A percentile compares a stretch with the other conserved stretches of the same genome.
Evolutionary conservation across 2,113 vertebrate genomes (phyloP).

Genomic region (Corydoras maculifer): DNA sequence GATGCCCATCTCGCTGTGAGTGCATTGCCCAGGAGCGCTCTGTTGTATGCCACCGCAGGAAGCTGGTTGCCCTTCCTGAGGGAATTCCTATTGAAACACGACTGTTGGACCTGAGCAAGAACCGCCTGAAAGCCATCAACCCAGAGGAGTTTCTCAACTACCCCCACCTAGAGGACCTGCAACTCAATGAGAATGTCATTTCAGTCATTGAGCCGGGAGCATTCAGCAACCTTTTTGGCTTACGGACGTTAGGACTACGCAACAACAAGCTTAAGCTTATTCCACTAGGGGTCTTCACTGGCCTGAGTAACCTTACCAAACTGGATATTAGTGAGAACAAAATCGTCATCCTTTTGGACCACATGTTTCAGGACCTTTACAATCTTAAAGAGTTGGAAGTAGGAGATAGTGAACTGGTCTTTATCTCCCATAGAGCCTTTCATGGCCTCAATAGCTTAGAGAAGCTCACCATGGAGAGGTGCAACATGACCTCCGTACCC

Average conservation of each 20-base stretch:
- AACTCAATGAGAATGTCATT: constrained; percentile 91
- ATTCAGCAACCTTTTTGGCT: constrained; percentile 89
- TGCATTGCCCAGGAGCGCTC: constrained; percentile 93
- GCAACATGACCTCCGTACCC: constrained; percentile 89
- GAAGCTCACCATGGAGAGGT: constrained; percentile 89
- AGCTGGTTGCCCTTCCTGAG: constrained; percentile 81
- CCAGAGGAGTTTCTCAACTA: constrained; percentile 93
- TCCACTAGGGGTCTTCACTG: constrained; percentile 90
- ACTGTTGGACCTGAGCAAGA: constrained; percentile 91
- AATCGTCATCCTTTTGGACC: constrained; percentile 95
- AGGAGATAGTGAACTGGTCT: constrained; percentile 94
- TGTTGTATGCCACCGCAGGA: constrained; percentile 87
- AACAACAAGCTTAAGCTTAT: constrained; percentile 96
- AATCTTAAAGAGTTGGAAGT: constrained; percentile 94
- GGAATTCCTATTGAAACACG: constrained; percentile 92
- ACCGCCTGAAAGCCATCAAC: constrained; percentile 88
- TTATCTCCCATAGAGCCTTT: constrained; percentile 92
- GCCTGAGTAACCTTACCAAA: constrained; percentile 92
- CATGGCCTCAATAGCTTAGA: constrained; percentile 92
- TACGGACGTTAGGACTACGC: constrained; percentile 87
- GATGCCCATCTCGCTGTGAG: constrained; percentile 93
- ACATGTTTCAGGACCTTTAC: constrained; percentile 98
- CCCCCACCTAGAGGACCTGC: constrained; percentile 90
- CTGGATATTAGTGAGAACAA: constrained; percentile 98
- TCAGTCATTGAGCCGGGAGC: constrained; percentile 90